Percentiles rank a stretch among this genome's conserved stretches.
These are phyloP conservation scores for Clarias platycephalus DNA, from an alignment of 2,797 vertebrate genomes.

Conservation along the genomic window DNA sequence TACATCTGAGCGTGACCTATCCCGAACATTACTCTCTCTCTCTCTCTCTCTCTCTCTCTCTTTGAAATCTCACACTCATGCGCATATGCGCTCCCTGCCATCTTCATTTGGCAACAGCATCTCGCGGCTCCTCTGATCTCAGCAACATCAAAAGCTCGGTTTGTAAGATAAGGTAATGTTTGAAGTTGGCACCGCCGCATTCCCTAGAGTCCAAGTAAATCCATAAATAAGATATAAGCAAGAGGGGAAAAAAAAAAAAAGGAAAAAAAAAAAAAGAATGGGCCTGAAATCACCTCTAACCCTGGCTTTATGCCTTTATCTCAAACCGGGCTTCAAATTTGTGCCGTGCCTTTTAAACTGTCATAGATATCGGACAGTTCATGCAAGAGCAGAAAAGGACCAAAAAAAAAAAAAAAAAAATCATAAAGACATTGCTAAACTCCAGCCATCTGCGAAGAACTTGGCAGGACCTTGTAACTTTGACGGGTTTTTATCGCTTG, in stretches of 20 bases:
- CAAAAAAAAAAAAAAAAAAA: conserved; percentile 60
- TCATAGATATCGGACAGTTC: not conserved
- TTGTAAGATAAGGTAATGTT: conserved; percentile 97
- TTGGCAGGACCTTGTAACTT: conserved; percentile 17
- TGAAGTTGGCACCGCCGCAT: conserved; percentile 90
- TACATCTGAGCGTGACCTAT: conserved; percentile 68
- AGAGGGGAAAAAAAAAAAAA: not conserved
- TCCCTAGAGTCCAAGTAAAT: conserved; percentile 90
- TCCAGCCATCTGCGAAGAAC: conserved; percentile 12
- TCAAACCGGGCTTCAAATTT: conserved; percentile 74
- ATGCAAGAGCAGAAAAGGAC: conserved; percentile 51
- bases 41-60: conserved; percentile 59
- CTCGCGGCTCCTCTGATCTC: conserved; percentile 76
- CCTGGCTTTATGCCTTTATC: conserved; percentile 66
- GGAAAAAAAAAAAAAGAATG: conserved; percentile 19
- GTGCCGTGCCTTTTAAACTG: conserved; percentile 70
- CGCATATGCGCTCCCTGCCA: conserved; percentile 71
- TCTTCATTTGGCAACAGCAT: conserved; percentile 90
- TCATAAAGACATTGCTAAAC: conserved; percentile 10
- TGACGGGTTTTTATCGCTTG: conserved; percentile 4
- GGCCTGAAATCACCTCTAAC: conserved; percentile 39
- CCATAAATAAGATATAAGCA: conserved; percentile 93
- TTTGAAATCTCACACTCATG: conserved; percentile 87
- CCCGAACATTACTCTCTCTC: conserved; percentile 66
- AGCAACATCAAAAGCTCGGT: conserved; percentile 92